A percentile compares a stretch with the other conserved stretches of the same genome.
Conservation (phyloP, 1,140 invertebrate genomes). For the Homalodisca vitripennis region DNA sequence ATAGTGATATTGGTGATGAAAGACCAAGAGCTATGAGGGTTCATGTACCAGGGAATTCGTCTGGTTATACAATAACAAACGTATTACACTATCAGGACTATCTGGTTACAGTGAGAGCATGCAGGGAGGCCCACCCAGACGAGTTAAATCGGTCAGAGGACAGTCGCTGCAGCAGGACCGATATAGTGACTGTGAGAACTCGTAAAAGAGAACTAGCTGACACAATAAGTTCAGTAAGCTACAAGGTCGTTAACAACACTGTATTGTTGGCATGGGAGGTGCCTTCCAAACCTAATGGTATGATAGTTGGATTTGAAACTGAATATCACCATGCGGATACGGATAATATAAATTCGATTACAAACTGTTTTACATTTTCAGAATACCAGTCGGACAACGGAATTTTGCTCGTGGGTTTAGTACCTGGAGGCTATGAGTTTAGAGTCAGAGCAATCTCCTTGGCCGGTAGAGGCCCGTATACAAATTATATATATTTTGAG, state of each 20-base stretch:
- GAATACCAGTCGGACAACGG: slow-evolving; percentile 21
- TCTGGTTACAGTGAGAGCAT: slow-evolving; percentile 68
- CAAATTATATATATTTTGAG: slow-evolving; percentile 10
- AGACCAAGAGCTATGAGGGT: not conserved
- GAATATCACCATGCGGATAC: slow-evolving; percentile 45
- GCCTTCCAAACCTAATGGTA: slow-evolving; percentile 77
- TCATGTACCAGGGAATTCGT: not conserved
- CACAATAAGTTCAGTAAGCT: slow-evolving; percentile 24
- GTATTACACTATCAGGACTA: slow-evolving; percentile 71
- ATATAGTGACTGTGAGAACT: slow-evolving; percentile 38
- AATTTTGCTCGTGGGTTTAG: slow-evolving; percentile 22
- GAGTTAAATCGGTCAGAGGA: slow-evolving; percentile 20
- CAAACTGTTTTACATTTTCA: slow-evolving; percentile 33
- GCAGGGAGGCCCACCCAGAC: slow-evolving; percentile 55
- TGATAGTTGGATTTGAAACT: slow-evolving; percentile 78
- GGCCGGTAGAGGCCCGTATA: slow-evolving; percentile 36
- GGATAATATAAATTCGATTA: slow-evolving; percentile 42
- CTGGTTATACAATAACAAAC: slow-evolving; percentile 54
- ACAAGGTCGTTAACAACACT: slow-evolving; percentile 36
- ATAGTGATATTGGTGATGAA: not conserved
- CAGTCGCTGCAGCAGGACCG: slow-evolving; percentile 36
- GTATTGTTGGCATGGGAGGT: slow-evolving; percentile 37
- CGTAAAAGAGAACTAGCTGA: slow-evolving; percentile 35
- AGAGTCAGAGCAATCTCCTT: slow-evolving; percentile 39
- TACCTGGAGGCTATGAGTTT: slow-evolving; percentile 32